phyloP scores from a whole-genome alignment of 2,888 invertebrate genomes.

The Erebia epiphron region DNA sequence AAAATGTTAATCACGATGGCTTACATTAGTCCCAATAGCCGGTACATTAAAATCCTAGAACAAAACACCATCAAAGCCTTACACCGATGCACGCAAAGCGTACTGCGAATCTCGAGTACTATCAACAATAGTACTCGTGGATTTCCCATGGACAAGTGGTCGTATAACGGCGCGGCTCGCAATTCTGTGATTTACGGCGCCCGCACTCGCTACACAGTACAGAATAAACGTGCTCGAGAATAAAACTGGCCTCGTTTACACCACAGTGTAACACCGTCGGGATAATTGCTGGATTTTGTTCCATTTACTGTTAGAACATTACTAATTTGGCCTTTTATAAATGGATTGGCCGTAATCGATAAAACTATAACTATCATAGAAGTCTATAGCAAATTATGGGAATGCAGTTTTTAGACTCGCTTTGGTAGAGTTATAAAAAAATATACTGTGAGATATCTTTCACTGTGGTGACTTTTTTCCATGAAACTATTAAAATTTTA shows the following conservation, averaged over 20 bases:
- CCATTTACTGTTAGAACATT: too few species aligned
- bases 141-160: conserved; percentile 75
- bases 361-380: too few species aligned
- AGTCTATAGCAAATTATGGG: too few species aligned
- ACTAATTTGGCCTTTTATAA: too few species aligned
- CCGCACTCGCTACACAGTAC: conserved; percentile 51
- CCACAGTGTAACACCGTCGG: conserved; percentile 40
- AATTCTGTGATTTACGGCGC: conserved; percentile 77
- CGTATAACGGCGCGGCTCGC: conserved; percentile 71
- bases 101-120: conserved; percentile 50
- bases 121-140: conserved; percentile 59
- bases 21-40: not conserved
- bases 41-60: conserved; percentile 4
- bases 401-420: too few species aligned
- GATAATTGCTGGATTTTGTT: too few species aligned
- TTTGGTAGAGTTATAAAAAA: not conserved
- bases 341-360: too few species aligned
- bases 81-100: conserved; percentile 42
- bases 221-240: conserved; percentile 64
- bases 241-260: conserved; percentile 50
- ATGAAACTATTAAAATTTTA: too few species aligned
- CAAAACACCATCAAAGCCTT: conserved; percentile 11
- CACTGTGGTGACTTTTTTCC: too few species aligned
- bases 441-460: not conserved
- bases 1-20: not conserved